Evolutionary conservation across 2,113 vertebrate species (phyloP).

Genomic region (Spea multiplicata): DNA sequence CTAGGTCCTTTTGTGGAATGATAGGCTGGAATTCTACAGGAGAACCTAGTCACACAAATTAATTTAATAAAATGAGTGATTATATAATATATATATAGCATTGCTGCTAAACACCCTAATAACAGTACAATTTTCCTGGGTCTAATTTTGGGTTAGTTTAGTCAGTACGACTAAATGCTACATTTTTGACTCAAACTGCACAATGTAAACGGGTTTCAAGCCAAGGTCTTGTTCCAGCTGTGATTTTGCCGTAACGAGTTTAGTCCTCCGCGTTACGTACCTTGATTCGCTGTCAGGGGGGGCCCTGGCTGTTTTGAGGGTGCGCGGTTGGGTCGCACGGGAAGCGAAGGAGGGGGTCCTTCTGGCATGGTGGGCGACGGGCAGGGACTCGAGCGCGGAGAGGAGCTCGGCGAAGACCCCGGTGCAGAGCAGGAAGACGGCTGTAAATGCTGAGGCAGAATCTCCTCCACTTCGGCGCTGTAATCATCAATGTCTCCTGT

Average conservation of each 20-base stretch:
- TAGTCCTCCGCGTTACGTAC: slow-evolving; percentile 51
- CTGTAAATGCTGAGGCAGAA: slow-evolving; percentile 91
- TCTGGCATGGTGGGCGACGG: slow-evolving; percentile 87
- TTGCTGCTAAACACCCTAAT: too few relatives aligned
- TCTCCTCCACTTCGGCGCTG: slow-evolving; percentile 84
- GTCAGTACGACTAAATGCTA: too few relatives aligned
- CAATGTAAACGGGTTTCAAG: too few relatives aligned
- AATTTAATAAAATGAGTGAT: too few relatives aligned
- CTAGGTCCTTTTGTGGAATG: slow-evolving; percentile 71
- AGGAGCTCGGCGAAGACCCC: slow-evolving; percentile 79
- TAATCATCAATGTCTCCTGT: slow-evolving; percentile 91
- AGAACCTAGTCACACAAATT: slow-evolving; percentile 34
- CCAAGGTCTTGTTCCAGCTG: too few relatives aligned
- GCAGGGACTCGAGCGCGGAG: slow-evolving; percentile 86
- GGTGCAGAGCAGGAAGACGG: slow-evolving; percentile 71
- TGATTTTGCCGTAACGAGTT: too few relatives aligned
- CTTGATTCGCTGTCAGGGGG: slow-evolving; percentile 54
- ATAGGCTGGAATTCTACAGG: slow-evolving; percentile 70
- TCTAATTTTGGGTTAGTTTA: too few relatives aligned
- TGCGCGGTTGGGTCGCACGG: slow-evolving; percentile 73
- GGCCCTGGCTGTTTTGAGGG: slow-evolving; percentile 69
- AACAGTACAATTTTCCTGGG: too few relatives aligned
- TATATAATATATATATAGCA: background rate
- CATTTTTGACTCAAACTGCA: too few relatives aligned
- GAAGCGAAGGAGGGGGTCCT: slow-evolving; percentile 65